A percentile compares a stretch with the other conserved stretches of the same genome.
phyloP scores from a whole-genome alignment of 2,888 invertebrate genomes.

The Drosophila picticornis region DNA sequence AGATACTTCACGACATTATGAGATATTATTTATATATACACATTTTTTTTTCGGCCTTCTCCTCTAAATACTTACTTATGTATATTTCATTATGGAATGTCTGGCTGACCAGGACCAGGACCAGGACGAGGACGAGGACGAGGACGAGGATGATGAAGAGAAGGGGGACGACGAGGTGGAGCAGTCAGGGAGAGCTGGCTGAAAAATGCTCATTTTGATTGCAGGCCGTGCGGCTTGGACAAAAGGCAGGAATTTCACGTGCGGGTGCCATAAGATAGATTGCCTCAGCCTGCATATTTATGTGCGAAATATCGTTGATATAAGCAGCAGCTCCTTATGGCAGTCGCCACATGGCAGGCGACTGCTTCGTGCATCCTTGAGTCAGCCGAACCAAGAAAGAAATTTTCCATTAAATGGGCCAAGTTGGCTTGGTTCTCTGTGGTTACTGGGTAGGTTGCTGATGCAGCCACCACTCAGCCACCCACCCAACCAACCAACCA shows the following conservation, averaged over 20 bases:
- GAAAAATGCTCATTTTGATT: slow-evolving; percentile 65
- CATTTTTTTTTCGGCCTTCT: slow-evolving; percentile 29
- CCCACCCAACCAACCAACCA: slow-evolving; percentile 3
- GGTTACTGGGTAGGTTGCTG: slow-evolving; percentile 38
- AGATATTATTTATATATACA: slow-evolving; percentile 77
- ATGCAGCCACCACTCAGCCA: slow-evolving; percentile 28
- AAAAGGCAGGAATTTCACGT: slow-evolving; percentile 74
- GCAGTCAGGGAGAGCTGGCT: slow-evolving; percentile 25
- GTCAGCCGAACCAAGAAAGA: slow-evolving; percentile 5
- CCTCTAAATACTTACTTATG: slow-evolving; percentile 69
- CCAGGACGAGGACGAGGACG: not conserved
- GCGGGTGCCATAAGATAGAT: slow-evolving; percentile 80
- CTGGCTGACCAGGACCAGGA: slow-evolving; percentile 30
- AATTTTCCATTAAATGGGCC: slow-evolving; percentile 48
- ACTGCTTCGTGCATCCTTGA: slow-evolving; percentile 39
- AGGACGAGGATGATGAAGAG: not conserved
- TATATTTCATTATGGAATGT: slow-evolving; percentile 74
- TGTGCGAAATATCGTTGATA: slow-evolving; percentile 79
- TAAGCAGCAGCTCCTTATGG: slow-evolving; percentile 54
- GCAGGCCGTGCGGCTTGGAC: slow-evolving; percentile 47
- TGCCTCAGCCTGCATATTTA: slow-evolving; percentile 75
- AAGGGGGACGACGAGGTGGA: not conserved
- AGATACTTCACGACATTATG: slow-evolving; percentile 80
- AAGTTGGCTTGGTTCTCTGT: slow-evolving; percentile 38
- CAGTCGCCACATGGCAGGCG: slow-evolving; percentile 54